Conservation (phyloP, 2,888 invertebrate genomes). For the Melitaea athalia region DNA sequence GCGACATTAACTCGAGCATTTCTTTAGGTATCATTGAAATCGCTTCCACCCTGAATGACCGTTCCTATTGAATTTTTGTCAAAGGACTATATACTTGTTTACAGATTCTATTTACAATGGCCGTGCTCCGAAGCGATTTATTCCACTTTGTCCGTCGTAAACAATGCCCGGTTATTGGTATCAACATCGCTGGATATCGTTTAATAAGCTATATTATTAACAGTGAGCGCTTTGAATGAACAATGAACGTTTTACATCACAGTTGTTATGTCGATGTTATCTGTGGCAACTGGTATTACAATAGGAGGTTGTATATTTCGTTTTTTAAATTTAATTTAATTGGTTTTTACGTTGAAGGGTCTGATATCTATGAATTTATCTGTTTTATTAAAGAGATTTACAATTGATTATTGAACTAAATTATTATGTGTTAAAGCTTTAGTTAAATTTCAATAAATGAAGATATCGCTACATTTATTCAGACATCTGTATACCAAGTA, state of each 20-base stretch:
- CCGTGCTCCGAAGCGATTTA: constrained; percentile 25
- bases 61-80: constrained; percentile 31
- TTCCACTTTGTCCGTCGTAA: constrained; percentile 13
- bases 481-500: no score
- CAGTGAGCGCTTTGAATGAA: constrained; percentile 1
- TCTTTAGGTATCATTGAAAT: constrained; percentile 10
- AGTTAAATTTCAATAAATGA: no score
- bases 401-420: no score
- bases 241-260: not conserved
- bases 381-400: no score
- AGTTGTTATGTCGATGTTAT: not conserved
- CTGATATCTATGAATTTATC: no score
- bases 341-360: not conserved
- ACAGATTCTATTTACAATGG: constrained; percentile 30
- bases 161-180: constrained; percentile 15
- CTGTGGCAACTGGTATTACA: not conserved
- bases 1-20: constrained; percentile 7
- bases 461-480: no score
- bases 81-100: constrained; percentile 28
- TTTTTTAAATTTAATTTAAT: not conserved
- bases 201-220: constrained; percentile 8
- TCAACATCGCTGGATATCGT: constrained; percentile 6
- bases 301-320: constrained; percentile 24
- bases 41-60: constrained; percentile 12
- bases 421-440: no score